Conservation (phyloP, 2,888 invertebrate species). For the Aspidapion aeneum region DNA sequence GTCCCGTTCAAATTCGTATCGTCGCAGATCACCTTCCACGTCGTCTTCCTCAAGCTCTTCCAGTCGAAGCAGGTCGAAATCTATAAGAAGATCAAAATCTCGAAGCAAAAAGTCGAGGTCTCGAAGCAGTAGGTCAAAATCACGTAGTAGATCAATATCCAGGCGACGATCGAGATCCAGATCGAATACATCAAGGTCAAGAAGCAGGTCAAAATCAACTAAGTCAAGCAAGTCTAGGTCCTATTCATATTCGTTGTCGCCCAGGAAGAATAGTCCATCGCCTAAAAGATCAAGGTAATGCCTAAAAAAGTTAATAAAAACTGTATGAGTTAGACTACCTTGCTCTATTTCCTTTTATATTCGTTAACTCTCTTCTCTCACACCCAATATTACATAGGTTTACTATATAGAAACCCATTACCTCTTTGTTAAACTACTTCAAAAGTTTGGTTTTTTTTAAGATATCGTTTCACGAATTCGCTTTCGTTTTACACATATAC, state of each 20-base stretch:
- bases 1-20: background rate
- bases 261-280: background rate
- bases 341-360: too few species aligned
- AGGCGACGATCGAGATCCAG: slow-evolving; percentile 25
- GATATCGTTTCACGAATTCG: too few species aligned
- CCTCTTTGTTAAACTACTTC: too few species aligned
- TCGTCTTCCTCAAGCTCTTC: slow-evolving; percentile 1
- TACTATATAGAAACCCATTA: too few species aligned
- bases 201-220: slow-evolving; percentile 23
- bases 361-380: too few species aligned
- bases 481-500: too few species aligned
- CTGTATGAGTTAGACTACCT: too few species aligned
- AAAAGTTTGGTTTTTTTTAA: too few species aligned
- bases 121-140: slow-evolving; percentile 22
- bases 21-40: background rate
- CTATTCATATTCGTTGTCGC: background rate
- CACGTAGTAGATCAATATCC: slow-evolving; percentile 22
- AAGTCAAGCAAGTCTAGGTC: slow-evolving; percentile 24
- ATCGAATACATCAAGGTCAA: slow-evolving; percentile 18
- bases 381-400: too few species aligned
- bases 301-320: too few species aligned
- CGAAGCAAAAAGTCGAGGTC: slow-evolving; percentile 25
- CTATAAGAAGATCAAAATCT: slow-evolving; percentile 24
- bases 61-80: slow-evolving; percentile 21
- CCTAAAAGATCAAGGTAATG: background rate